A percentile compares a stretch with the other conserved stretches of the same genome.
Conservation (phyloP, 2,797 vertebrate species). For the Chanos chanos region DNA sequence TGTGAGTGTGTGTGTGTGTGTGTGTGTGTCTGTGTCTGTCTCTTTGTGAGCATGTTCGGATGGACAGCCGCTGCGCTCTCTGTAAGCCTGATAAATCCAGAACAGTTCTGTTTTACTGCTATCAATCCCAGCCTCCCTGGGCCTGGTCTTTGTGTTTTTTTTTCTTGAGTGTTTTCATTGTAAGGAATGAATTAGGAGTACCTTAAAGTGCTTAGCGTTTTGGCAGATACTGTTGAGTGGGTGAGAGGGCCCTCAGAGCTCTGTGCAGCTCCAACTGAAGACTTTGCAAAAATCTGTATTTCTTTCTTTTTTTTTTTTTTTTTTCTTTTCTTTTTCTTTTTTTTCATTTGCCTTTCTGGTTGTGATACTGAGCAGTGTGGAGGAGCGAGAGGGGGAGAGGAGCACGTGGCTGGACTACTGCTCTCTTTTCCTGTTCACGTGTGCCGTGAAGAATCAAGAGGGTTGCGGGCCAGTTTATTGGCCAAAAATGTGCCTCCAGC, state of each 20-base stretch:
- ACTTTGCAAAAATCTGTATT: background rate
- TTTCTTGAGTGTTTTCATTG: slow-evolving; percentile 25
- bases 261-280: too few species aligned
- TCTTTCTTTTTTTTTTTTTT: background rate
- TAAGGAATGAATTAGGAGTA: slow-evolving; percentile 33
- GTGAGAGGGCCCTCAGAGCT: background rate
- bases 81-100: background rate
- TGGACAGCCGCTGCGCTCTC: background rate
- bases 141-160: background rate
- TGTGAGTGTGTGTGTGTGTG: slow-evolving; percentile 2
- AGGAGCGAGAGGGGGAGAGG: slow-evolving; percentile 9
- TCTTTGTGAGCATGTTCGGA: slow-evolving; percentile 5
- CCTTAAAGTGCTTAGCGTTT: slow-evolving; percentile 21
- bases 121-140: background rate
- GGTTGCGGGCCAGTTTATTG: slow-evolving; percentile 28
- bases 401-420: slow-evolving; percentile 22
- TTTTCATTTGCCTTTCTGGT: too few species aligned
- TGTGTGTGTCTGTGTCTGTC: slow-evolving; percentile 9
- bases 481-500: slow-evolving; percentile 20
- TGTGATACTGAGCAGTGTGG: slow-evolving; percentile 11
- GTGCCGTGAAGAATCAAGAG: slow-evolving; percentile 30
- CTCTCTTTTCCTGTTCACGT: slow-evolving; percentile 26
- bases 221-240: slow-evolving; percentile 4
- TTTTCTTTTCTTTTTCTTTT: too few species aligned
- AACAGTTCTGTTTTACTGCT: background rate